Conservation (phyloP, 2,797 vertebrate genomes). For the Pangasius sanitwongsei region DNA sequence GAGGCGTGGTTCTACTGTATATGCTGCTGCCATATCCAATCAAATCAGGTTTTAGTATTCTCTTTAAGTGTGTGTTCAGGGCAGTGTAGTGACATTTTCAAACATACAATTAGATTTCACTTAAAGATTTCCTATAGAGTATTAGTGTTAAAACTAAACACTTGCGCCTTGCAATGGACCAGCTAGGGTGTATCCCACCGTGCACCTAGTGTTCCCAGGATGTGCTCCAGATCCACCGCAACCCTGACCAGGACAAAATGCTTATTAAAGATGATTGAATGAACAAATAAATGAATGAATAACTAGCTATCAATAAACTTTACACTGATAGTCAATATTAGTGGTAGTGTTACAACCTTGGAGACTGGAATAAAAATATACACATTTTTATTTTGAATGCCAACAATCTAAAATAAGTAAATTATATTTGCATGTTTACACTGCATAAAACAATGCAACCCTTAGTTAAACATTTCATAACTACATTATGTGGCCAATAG, state of each 20-base stretch:
- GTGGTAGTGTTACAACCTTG: not conserved
- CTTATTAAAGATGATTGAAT: not conserved
- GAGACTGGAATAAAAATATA: not conserved
- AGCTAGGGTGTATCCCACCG: not conserved
- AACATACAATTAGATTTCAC: not conserved
- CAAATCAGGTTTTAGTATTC: not conserved
- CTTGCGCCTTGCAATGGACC: no score
- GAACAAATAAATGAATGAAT: not conserved
- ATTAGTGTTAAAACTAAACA: not conserved
- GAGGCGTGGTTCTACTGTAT: not conserved
- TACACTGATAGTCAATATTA: not conserved
- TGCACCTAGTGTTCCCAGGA: not conserved
- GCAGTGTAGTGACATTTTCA: not conserved
- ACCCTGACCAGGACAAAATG: not conserved
- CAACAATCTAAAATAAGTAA: not conserved
- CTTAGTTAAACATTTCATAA: not conserved
- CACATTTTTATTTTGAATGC: not conserved
- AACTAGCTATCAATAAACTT: not conserved
- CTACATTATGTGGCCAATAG: not conserved
- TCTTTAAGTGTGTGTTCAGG: not conserved
- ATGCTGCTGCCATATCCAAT: not conserved
- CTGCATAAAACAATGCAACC: not conserved
- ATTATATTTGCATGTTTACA: not conserved
- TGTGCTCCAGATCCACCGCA: not conserved
- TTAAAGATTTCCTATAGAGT: not conserved